phyloP scores from a whole-genome alignment of 30 jellyfish, hydroid and myxozoan species.

The Phacellophora camtschatica region DNA sequence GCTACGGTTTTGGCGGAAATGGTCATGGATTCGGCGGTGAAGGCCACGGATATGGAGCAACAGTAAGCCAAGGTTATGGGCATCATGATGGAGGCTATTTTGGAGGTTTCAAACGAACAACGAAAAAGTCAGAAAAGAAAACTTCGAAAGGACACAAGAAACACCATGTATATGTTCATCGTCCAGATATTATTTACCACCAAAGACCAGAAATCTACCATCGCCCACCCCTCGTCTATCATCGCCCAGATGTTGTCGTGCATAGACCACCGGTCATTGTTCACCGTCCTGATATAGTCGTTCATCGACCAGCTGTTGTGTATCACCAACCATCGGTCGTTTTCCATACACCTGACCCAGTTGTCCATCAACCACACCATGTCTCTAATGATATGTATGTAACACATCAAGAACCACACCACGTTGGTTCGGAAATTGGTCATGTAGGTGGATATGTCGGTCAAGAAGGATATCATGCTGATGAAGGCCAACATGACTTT shows the following conservation, averaged over 20 bases:
- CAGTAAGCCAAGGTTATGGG: conserved; percentile 21
- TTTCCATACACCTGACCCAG: conserved; percentile 90
- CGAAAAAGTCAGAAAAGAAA: background rate
- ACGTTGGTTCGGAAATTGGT: conserved; percentile 54
- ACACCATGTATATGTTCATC: conserved; percentile 77
- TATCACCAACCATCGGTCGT: conserved; percentile 95
- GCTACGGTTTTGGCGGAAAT: background rate
- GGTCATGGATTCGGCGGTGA: conserved; percentile 29
- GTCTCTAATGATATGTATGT: conserved; percentile 85
- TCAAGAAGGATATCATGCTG: conserved; percentile 37
- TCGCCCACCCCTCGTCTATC: conserved; percentile 81
- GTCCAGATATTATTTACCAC: conserved; percentile 84
- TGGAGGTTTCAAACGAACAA: conserved; percentile 34
- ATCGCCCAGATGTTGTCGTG: conserved; percentile 82
- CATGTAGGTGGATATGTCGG: conserved; percentile 69
- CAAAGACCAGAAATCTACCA: conserved; percentile 86
- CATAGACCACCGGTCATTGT: conserved; percentile 81
- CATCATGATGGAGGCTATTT: background rate
- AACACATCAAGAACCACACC: conserved; percentile 77
- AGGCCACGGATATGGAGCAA: conserved; percentile 32
- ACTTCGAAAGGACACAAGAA: conserved; percentile 49
- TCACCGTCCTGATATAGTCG: conserved; percentile 83
- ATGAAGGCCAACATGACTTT: background rate
- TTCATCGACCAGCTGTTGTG: conserved; percentile 81
- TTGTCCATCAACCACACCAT: conserved; percentile 72